Percentiles rank a stretch among this genome's conserved stretches.
These are phyloP conservation scores for Aphodius sticticus DNA, from an alignment of 2,888 invertebrate genomes.

Conservation along the genomic window DNA sequence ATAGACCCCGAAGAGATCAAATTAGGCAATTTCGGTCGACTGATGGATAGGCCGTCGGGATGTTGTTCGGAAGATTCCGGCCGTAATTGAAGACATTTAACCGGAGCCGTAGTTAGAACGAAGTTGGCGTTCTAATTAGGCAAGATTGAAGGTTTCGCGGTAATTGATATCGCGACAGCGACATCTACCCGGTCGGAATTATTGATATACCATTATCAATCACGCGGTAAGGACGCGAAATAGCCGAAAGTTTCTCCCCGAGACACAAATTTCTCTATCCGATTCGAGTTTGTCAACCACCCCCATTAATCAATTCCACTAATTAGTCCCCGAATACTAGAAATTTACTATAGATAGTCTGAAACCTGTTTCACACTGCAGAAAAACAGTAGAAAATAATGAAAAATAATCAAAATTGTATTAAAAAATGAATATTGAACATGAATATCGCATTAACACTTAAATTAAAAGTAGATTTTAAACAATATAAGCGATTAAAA, in stretches of 20 bases:
- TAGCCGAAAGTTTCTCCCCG: constrained; percentile 22
- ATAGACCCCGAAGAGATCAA: background rate
- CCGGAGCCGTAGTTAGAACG: constrained; percentile 11
- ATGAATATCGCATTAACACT: too few relatives aligned
- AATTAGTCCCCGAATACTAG: constrained; percentile 22
- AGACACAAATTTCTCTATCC: constrained; percentile 9
- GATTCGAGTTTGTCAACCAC: constrained; percentile 25
- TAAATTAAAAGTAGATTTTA: too few relatives aligned
- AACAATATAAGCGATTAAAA: too few relatives aligned
- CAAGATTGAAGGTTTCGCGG: constrained; percentile 22
- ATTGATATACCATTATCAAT: constrained; percentile 28
- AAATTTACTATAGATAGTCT: constrained; percentile 28
- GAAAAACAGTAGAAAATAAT: too few relatives aligned
- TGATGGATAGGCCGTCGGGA: background rate
- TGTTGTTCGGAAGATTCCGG: constrained; percentile 4
- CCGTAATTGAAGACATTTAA: constrained; percentile 7
- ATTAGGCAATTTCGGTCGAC: background rate
- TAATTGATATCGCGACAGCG: constrained; percentile 11
- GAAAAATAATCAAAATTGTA: too few relatives aligned
- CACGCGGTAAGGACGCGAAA: constrained; percentile 5
- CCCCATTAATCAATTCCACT: constrained; percentile 34
- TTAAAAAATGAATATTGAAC: too few relatives aligned
- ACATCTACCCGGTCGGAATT: constrained; percentile 4
- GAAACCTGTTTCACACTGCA: constrained; percentile 19
- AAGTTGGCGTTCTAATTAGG: constrained; percentile 22